These are phyloP conservation scores for Trididemnum nubilum DNA, from an alignment of 23 tunicate species.

Conservation along the genomic window DNA sequence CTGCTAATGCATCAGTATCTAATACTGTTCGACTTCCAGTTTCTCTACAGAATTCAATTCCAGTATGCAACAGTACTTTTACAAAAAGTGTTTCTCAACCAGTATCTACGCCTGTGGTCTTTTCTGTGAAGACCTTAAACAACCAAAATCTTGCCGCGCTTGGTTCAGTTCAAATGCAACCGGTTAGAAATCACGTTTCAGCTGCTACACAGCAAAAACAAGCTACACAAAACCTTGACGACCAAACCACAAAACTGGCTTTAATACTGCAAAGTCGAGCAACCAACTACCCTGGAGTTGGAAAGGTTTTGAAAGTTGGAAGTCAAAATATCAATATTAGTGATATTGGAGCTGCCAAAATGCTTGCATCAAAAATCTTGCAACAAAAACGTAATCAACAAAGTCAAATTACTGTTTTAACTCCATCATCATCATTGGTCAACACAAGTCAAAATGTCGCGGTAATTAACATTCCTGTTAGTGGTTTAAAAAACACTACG, in stretches of 20 bases:
- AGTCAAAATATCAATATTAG: conserved; percentile 43
- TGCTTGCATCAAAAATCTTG: conserved; percentile 57
- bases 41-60: not conserved
- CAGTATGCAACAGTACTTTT: not conserved
- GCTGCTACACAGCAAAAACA: not conserved
- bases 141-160: no score
- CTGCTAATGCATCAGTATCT: no score
- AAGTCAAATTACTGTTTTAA: not conserved
- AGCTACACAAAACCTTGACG: not conserved
- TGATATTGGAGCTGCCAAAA: conserved; percentile 41
- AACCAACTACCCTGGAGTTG: conserved; percentile 27
- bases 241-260: conserved; percentile 48
- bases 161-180: not conserved
- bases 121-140: not conserved
- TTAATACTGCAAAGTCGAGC: conserved; percentile 40
- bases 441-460: not conserved
- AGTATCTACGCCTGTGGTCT: not conserved
- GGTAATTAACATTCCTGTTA: not conserved
- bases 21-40: not conserved
- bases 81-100: not conserved
- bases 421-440: not conserved
- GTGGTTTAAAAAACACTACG: no score
- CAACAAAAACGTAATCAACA: conserved; percentile 49
- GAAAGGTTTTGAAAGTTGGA: conserved; percentile 36
- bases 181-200: not conserved